Conservation (phyloP, 2,888 invertebrate genomes). For the Conus canariensis region DNA sequence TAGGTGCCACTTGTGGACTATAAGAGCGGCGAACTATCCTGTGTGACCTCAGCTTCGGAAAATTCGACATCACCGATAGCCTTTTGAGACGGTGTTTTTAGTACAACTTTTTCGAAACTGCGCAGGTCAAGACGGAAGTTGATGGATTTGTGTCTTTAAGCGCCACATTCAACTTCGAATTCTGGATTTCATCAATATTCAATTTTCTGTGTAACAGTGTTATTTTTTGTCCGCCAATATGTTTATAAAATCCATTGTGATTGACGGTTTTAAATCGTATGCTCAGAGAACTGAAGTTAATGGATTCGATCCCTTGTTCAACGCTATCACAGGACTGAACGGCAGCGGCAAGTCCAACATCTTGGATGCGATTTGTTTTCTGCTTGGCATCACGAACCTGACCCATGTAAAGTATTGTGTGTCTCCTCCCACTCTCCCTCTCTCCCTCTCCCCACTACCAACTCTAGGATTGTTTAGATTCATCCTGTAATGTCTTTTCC, state of each 20-base stretch:
- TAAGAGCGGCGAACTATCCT: too few species aligned
- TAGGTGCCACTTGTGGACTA: too few species aligned
- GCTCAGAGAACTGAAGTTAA: slow-evolving; percentile 93
- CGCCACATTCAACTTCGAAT: slow-evolving; percentile 41
- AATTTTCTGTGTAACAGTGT: not conserved
- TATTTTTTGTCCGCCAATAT: slow-evolving; percentile 80
- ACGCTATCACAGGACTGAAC: slow-evolving; percentile 98
- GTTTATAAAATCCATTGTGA: slow-evolving; percentile 93
- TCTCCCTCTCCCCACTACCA: too few species aligned
- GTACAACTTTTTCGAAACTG: not conserved
- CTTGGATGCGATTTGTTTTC: slow-evolving; percentile 97
- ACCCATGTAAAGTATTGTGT: slow-evolving; percentile 85
- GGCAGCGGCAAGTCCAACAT: slow-evolving; percentile 95
- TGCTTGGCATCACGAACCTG: slow-evolving; percentile 95
- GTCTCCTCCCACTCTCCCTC: not conserved
- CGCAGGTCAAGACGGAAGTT: slow-evolving; percentile 39
- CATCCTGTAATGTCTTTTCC: too few species aligned
- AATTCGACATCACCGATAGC: too few species aligned
- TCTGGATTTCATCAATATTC: not conserved
- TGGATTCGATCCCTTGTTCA: slow-evolving; percentile 96
- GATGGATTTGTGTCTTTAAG: slow-evolving; percentile 21
- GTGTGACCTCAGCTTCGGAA: too few species aligned
- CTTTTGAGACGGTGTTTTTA: not conserved
- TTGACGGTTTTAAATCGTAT: slow-evolving; percentile 99
- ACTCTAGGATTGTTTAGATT: too few species aligned